Conservation (phyloP, 2,113 vertebrate species). For the Furnarius figulus region DNA sequence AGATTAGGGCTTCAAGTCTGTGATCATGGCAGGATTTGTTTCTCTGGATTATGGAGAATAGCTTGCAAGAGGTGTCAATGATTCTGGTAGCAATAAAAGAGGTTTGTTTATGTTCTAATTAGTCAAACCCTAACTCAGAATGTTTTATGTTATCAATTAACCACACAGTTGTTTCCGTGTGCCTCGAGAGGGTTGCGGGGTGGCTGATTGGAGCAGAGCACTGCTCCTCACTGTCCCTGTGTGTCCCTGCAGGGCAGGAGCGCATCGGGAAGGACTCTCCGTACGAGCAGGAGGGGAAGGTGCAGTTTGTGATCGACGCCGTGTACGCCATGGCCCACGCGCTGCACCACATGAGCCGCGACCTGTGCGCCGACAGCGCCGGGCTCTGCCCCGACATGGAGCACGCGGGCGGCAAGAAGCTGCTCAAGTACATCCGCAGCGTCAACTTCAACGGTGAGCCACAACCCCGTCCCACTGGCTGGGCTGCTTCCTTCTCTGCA, state of each 20-base stretch:
- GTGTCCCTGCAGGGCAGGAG: conserved; percentile 84
- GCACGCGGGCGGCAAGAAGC: conserved; percentile 85
- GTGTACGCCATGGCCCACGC: conserved; percentile 96
- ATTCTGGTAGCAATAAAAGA: too few species aligned
- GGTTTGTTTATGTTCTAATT: not conserved
- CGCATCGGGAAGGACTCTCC: conserved; percentile 89
- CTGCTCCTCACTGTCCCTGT: not conserved
- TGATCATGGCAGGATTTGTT: not conserved
- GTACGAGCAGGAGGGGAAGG: conserved; percentile 96
- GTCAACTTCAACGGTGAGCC: conserved; percentile 88
- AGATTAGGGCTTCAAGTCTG: not conserved
- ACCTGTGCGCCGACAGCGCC: conserved; percentile 84
- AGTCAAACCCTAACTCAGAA: not conserved
- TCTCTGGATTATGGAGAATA: not conserved
- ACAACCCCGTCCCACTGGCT: not conserved
- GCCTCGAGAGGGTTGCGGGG: fast-evolving
- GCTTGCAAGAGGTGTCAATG: too few species aligned
- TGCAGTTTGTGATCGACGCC: conserved; percentile 94
- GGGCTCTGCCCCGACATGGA: conserved; percentile 93
- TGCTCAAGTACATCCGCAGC: conserved; percentile 91
- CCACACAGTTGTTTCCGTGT: fast-evolving
- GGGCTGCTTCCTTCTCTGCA: not conserved
- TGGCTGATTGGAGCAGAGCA: not conserved
- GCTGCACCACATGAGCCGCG: conserved; percentile 92
- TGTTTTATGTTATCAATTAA: fast-evolving